Base-by-base conservation (phyloP, 2,113 vertebrate species). In the Puffinus mauretanicus region DNA sequence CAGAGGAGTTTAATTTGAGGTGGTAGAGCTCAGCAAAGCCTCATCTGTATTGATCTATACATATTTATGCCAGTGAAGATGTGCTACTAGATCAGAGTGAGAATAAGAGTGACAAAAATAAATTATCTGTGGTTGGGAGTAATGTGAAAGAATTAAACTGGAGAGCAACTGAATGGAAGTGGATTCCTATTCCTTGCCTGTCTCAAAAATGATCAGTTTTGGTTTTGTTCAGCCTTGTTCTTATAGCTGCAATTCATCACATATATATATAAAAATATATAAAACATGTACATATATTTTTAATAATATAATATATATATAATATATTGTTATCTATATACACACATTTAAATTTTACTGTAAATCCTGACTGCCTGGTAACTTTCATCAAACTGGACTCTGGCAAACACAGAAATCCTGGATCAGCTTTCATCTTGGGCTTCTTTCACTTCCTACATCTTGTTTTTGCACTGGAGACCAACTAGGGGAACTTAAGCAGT, bases 361-460 rank as follows among this genome's bases (percentile, higher is more conserved):
- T 27, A 44, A 81, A 10, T 75, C 46, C 40, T 64, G n/a, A 32
- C n/a, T 95, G n/a, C 36, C 11, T 71, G n/a, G 26, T 71, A 91
- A 73, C 19, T 85, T 80, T 51, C 26, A 86, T 51, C 49, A 78
- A 52, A 60, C 44, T 52, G 57, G 65, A n/a, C 40, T 60, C 38
- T 85, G 42, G 57, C 77, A 86, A 86, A 88, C 72, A 69, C 42
- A 85, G 65, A 82, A 94, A 78, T 58, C 30, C 62, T 26, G 12
- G 72, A 44, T 85, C 73, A 91, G 44, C 65, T 86, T 92, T 93
- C 77, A 82, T 71, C 80, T 49, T 25, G 17, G 46, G 61, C 52
- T 88, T 84, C 65, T 96, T 96, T 97, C 93, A 92, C 82, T 97
- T 97, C 94, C 94, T 49, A 66, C 36, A 51, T 88, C 87, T 97